A percentile compares a stretch with the other conserved stretches of the same genome.
Conservation (phyloP, 1,140 invertebrate species). For the Paralvinella palmiformis region DNA sequence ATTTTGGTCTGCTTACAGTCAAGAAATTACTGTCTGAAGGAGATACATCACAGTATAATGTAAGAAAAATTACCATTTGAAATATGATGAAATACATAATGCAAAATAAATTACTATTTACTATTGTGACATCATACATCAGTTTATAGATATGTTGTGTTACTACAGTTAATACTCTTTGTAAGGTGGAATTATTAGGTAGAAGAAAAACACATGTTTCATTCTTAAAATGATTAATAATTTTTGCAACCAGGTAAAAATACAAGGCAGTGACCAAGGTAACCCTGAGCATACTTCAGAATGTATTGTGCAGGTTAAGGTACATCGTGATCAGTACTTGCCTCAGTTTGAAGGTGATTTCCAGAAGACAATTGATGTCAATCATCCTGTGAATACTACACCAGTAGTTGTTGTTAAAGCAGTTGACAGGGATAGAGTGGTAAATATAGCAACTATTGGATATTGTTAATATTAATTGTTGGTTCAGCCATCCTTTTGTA, state of each 20-base stretch:
- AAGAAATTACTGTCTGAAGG: constrained; percentile 78
- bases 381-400: constrained; percentile 6
- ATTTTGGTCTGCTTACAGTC: constrained; percentile 69
- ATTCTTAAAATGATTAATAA: no score
- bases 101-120: no score
- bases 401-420: constrained; percentile 13
- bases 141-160: no score
- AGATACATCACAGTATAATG: constrained; percentile 75
- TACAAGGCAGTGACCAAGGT: constrained; percentile 8
- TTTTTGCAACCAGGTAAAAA: constrained; percentile 8
- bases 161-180: no score
- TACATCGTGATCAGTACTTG: not conserved
- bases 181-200: no score
- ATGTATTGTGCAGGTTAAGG: constrained; percentile 18
- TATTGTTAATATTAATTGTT: no score
- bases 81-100: no score
- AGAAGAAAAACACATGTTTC: no score
- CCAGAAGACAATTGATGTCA: not conserved
- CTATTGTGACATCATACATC: no score
- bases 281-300: constrained; percentile 8
- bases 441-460: not conserved
- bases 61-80: no score
- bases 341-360: constrained; percentile 10
- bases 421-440: constrained; percentile 6
- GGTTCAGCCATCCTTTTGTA: no score